phyloP scores from a whole-genome alignment of 2,888 invertebrate species.

The Papilio elwesi region DNA sequence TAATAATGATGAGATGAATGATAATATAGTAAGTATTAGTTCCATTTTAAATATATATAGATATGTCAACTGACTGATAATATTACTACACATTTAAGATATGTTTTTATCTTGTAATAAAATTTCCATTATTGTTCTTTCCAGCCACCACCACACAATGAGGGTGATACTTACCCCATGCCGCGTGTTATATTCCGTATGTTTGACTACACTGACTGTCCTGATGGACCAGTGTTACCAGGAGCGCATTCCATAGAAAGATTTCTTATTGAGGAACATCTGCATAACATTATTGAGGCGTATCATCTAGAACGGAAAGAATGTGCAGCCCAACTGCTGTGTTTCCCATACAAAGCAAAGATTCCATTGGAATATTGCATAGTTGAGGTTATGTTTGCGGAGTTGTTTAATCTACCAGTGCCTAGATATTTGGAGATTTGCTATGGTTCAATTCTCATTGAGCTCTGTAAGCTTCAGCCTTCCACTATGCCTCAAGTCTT shows the following conservation, averaged over 20 bases:
- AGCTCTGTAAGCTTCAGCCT: constrained; percentile 98
- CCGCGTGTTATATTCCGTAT: constrained; percentile 97
- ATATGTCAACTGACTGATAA: not conserved
- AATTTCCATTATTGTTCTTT: constrained; percentile 11
- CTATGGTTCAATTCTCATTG: constrained; percentile 97
- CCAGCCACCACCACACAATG: constrained; percentile 96
- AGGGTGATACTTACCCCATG: constrained; percentile 95
- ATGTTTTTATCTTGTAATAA: constrained; percentile 19
- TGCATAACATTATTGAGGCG: constrained; percentile 96
- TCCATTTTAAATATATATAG: no score
- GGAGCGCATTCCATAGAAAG: constrained; percentile 99
- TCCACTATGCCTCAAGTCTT: constrained; percentile 98
- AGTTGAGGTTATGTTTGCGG: constrained; percentile 97
- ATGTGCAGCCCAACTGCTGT: constrained; percentile 95
- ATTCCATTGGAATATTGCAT: constrained; percentile 99
- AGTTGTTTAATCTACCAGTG: constrained; percentile 95
- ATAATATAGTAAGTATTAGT: no score
- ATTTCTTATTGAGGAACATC: constrained; percentile 98
- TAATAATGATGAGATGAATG: no score
- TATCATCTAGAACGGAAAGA: constrained; percentile 95
- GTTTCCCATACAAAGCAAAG: constrained; percentile 96
- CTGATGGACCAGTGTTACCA: constrained; percentile 95
- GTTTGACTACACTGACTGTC: constrained; percentile 99
- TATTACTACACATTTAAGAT: constrained; percentile 23
- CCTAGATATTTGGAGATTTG: constrained; percentile 95